Conservation (phyloP, 2,797 vertebrate genomes). For the Cottoperca gobio region DNA sequence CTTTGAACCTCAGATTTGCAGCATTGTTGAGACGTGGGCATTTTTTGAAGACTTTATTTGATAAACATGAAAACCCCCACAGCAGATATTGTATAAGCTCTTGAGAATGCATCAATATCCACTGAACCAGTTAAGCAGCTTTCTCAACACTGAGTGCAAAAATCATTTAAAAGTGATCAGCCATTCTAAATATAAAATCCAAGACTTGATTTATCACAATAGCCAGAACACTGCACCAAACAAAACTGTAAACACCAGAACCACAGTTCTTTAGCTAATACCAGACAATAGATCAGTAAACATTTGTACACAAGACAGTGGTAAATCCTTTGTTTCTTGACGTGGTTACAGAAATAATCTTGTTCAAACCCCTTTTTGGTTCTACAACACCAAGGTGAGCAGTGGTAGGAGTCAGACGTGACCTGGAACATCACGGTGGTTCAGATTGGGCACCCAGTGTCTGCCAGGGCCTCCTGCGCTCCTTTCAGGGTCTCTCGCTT, state of each 20-base stretch:
- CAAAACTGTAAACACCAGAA: slow-evolving; percentile 32
- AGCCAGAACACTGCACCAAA: background rate
- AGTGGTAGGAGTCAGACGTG: background rate
- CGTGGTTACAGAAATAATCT: slow-evolving; percentile 5
- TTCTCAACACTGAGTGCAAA: slow-evolving; percentile 31
- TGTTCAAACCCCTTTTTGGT: slow-evolving; percentile 11
- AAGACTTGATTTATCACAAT: slow-evolving; percentile 3
- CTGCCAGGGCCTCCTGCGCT: slow-evolving; percentile 91
- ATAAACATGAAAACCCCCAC: slow-evolving; percentile 37
- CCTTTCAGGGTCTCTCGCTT: slow-evolving; percentile 94
- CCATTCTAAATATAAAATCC: slow-evolving; percentile 6
- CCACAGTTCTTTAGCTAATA: background rate
- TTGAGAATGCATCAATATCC: background rate
- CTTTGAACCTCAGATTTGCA: background rate
- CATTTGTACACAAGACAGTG: slow-evolving; percentile 45
- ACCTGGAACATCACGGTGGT: background rate
- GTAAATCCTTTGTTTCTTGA: slow-evolving; percentile 42
- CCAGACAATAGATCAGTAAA: background rate
- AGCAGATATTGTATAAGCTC: background rate
- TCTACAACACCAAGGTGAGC: background rate
- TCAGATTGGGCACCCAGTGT: slow-evolving; percentile 87
- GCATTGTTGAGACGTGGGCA: background rate
- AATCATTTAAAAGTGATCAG: slow-evolving; percentile 1
- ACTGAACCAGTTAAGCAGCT: slow-evolving; percentile 6
- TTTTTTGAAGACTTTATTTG: slow-evolving; percentile 51